Evolutionary conservation across 2,113 vertebrate genomes (phyloP).

Genomic region (Pteropus alecto): DNA sequence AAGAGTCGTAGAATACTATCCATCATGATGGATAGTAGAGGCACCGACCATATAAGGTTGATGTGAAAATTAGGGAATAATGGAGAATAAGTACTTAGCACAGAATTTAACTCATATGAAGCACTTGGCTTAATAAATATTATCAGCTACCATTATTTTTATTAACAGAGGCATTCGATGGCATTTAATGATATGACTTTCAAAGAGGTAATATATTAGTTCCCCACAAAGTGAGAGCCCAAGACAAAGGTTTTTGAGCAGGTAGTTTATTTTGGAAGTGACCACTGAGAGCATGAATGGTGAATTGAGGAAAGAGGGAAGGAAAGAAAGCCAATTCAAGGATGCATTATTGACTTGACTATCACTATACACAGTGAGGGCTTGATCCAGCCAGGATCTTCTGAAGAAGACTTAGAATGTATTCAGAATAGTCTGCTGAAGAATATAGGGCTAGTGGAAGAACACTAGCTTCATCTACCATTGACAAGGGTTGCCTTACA

Average conservation of each 20-base stretch:
- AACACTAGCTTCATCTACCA: background rate
- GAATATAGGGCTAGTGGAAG: background rate
- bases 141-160: background rate
- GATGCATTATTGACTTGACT: background rate
- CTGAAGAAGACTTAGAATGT: background rate
- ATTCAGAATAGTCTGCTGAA: background rate
- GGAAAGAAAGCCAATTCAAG: background rate
- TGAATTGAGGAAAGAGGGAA: background rate
- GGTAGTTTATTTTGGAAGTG: conserved; percentile 1
- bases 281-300: background rate
- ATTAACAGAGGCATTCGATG: background rate
- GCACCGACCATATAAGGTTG: background rate
- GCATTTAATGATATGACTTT: background rate
- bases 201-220: background rate
- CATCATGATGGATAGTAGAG: background rate
- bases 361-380: background rate
- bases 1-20: background rate
- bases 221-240: background rate
- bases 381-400: background rate
- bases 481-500: background rate
- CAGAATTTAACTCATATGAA: background rate
- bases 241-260: background rate
- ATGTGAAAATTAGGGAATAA: background rate
- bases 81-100: background rate
- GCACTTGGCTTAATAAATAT: background rate